Evolutionary conservation across 1,140 invertebrate species (phyloP), one percentile per base, ranked within the genome.

Genomic region (Anoplolepis gracilipes): DNA sequence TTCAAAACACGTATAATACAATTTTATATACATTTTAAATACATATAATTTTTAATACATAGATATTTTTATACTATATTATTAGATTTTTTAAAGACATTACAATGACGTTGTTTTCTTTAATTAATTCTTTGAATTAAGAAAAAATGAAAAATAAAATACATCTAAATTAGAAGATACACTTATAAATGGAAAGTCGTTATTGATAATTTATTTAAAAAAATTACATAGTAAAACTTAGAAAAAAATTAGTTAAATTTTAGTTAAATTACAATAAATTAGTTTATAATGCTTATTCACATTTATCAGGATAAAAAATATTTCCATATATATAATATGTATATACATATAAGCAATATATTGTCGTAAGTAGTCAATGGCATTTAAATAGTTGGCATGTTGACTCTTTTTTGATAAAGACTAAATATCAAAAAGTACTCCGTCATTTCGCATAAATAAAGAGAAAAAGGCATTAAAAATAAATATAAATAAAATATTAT

Each of bases 401-500:
- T 25, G 13, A 10, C 5, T 1, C 28, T 57, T 28, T 7, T 28
- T 42, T 36, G 33, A 53, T 28, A 39, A 69, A 79, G 49, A 57
- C n/a, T 19, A 13, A 81, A 72, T 39, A 28, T 19, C 16, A 42
- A 72, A 79, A 59, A 59, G 22, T 36, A 55, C 33, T 57, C 19
- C 19, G 36, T 72, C 33, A 81, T 59, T 22, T 42, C n/a, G 19
- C 11, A n/a, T 13, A 42, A 13, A n/a, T n/a, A 13, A 13, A n/a
- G 39, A 46, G 25, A 16, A 16, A 13, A 13, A 39, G 42, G 5
- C 36, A 16, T 72, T 33, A 39, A 33, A 19, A 46, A 76, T 79
- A 89, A 79, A 84, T 84, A 84, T 79, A 89, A 89, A 90, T 88
- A 91, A n/a, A 91, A 89, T 84, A 86, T 91, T 85, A 90, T 90